Evolutionary conservation across 1,140 invertebrate genomes (phyloP).

Genomic region (Subanguina moxae): DNA sequence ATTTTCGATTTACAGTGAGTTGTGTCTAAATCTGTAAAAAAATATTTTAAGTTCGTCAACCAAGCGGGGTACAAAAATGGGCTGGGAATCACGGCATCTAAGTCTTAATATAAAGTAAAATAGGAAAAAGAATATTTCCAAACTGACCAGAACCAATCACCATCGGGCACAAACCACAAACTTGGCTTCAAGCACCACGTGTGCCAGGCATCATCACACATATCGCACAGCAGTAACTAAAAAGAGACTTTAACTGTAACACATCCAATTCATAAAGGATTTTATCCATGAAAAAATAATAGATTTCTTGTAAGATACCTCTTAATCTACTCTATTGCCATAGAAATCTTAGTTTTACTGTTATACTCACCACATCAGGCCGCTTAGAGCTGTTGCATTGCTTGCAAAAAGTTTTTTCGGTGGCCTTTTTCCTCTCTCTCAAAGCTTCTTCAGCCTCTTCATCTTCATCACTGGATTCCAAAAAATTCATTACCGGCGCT

Average conservation of each 20-base stretch:
- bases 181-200: conserved; percentile 50
- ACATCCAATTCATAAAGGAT: too few relatives aligned
- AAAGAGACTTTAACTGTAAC: conserved; percentile 2
- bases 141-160: conserved; percentile 60
- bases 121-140: neutral
- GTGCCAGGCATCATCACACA: conserved; percentile 57
- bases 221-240: conserved; percentile 79
- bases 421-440: conserved; percentile 47
- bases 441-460: conserved; percentile 36
- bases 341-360: too few relatives aligned
- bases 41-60: too few relatives aligned
- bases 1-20: too few relatives aligned
- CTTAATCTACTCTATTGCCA: too few relatives aligned
- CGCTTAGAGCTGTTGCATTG: conserved; percentile 45
- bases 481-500: conserved; percentile 6
- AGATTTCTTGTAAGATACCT: too few relatives aligned
- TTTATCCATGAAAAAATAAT: too few relatives aligned
- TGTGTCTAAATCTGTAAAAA: too few relatives aligned
- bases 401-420: conserved; percentile 45
- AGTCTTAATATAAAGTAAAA: neutral
- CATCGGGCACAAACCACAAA: conserved; percentile 52
- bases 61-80: too few relatives aligned
- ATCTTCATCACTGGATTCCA: conserved; percentile 41
- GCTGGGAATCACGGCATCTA: too few relatives aligned
- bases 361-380: conserved; percentile 42